These are phyloP conservation scores for Orthosia incerta DNA, from an alignment of 2,888 invertebrate species.

Conservation along the genomic window DNA sequence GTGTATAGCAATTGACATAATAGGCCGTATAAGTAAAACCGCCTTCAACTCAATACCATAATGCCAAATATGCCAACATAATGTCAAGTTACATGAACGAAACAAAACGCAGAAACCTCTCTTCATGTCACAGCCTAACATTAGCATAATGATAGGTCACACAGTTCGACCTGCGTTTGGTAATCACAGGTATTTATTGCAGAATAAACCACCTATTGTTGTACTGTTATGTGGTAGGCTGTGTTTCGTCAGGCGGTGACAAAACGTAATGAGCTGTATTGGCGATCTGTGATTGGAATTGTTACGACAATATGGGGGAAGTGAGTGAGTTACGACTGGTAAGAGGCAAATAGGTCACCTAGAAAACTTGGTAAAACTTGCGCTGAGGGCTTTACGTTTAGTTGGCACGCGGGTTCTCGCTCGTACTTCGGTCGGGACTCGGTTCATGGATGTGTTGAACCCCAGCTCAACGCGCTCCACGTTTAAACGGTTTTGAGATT, in stretches of 20 bases:
- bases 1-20: neutral
- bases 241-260: slow-evolving; percentile 50
- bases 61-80: neutral
- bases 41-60: neutral
- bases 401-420: too few species aligned
- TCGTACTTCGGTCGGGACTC: too few species aligned
- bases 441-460: too few species aligned
- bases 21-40: neutral
- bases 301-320: slow-evolving; percentile 31
- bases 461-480: too few species aligned
- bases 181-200: slow-evolving; percentile 51
- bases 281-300: slow-evolving; percentile 27
- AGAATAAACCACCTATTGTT: slow-evolving; percentile 56
- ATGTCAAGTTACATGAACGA: slow-evolving; percentile 36
- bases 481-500: too few species aligned
- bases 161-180: slow-evolving; percentile 52
- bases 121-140: slow-evolving; percentile 36
- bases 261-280: slow-evolving; percentile 24
- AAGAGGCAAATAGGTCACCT: neutral
- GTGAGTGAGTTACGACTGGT: neutral
- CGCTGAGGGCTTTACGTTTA: too few species aligned
- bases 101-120: slow-evolving; percentile 16
- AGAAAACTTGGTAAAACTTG: neutral
- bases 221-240: slow-evolving; percentile 41
- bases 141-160: slow-evolving; percentile 52